Conservation (phyloP, 1,140 invertebrate species). For the Platorchestia sp. region DNA sequence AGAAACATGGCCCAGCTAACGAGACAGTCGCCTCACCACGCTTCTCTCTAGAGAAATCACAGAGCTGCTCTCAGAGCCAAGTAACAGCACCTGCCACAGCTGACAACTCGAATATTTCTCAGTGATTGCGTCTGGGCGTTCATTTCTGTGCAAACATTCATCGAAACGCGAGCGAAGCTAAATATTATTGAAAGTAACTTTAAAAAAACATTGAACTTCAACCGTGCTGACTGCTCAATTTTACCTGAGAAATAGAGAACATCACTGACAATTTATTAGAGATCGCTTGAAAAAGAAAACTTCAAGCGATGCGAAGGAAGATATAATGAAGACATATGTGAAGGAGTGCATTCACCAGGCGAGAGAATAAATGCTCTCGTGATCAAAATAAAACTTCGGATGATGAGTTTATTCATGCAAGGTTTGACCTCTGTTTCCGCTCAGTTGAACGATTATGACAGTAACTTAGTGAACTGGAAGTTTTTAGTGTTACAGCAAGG, state of each 20-base stretch:
- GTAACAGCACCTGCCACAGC: neutral
- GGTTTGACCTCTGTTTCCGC: too few relatives aligned
- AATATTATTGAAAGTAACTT: neutral
- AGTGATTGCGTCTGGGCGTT: neutral
- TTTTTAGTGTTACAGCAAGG: too few relatives aligned
- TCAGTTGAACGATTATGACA: too few relatives aligned
- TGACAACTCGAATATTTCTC: neutral
- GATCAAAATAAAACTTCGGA: too few relatives aligned
- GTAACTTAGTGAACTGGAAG: too few relatives aligned
- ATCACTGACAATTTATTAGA: neutral
- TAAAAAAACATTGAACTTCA: neutral
- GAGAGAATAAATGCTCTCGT: neutral
- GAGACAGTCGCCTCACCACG: neutral
- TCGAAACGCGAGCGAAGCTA: neutral
- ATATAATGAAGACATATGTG: neutral
- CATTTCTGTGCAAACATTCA: neutral
- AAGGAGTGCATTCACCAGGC: neutral
- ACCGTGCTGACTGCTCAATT: neutral
- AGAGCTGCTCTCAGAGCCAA: neutral
- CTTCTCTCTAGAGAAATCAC: conserved; percentile 9
- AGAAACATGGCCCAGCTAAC: neutral
- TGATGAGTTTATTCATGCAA: too few relatives aligned
- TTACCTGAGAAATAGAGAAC: neutral
- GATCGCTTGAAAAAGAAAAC: neutral
- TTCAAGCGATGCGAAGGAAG: neutral